A percentile compares a stretch with the other conserved stretches of the same genome.
phyloP scores from a whole-genome alignment of 2,113 vertebrate genomes.

The Nettapus auritus region DNA sequence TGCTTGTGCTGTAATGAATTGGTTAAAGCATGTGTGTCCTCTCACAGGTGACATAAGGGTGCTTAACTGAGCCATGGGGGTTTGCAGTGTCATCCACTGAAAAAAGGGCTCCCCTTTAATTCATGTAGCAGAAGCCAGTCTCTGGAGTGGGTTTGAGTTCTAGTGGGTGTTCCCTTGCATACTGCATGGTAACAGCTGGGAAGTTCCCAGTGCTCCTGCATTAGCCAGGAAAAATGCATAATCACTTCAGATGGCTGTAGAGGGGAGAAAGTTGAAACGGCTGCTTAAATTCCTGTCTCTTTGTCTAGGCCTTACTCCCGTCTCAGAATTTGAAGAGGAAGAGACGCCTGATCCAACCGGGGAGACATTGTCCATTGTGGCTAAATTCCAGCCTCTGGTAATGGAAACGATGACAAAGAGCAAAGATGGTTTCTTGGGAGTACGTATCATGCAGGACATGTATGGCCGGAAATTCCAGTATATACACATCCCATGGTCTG shows the following conservation, averaged over 20 bases:
- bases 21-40: neutral
- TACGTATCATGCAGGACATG: conserved; percentile 57
- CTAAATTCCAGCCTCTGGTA: conserved; percentile 90
- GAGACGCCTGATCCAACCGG: conserved; percentile 78
- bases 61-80: neutral
- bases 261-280: conserved; percentile 4
- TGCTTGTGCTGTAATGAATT: neutral
- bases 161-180: neutral
- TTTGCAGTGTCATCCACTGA: neutral
- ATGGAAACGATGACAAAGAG: conserved; percentile 98
- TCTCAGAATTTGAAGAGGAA: conserved; percentile 68
- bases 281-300: neutral
- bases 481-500: neutral
- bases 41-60: neutral
- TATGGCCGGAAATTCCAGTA: neutral
- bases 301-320: conserved; percentile 66
- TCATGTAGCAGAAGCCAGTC: neutral
- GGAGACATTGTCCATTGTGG: conserved; percentile 86
- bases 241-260: neutral
- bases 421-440: conserved; percentile 95
- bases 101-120: neutral
- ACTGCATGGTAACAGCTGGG: neutral
- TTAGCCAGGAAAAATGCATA: neutral
- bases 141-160: neutral
- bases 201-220: neutral